These are phyloP conservation scores for Smittia sp. DNA, from an alignment of 2,888 invertebrate genomes.

Conservation along the genomic window DNA sequence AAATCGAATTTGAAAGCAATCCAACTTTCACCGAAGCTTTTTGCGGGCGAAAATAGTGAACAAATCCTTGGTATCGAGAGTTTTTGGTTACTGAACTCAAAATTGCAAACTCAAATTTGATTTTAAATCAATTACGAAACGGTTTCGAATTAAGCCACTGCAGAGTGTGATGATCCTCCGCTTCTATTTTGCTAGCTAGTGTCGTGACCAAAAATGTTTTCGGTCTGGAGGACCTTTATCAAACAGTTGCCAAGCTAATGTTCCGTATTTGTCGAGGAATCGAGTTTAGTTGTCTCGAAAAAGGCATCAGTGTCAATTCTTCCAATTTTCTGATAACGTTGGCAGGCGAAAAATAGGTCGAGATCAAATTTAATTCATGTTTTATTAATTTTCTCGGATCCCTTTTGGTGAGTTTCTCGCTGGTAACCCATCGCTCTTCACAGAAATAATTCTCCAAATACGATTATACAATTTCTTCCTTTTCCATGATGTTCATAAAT, in stretches of 20 bases:
- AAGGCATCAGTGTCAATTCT: too few species aligned
- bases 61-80: conserved; percentile 1
- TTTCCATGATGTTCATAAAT: conserved; percentile 36
- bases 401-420: neutral
- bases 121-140: conserved; percentile 29
- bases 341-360: neutral
- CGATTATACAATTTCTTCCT: conserved; percentile 35
- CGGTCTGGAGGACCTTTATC: too few species aligned
- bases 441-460: conserved; percentile 13
- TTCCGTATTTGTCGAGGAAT: too few species aligned
- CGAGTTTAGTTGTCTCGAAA: too few species aligned
- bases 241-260: too few species aligned
- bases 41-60: conserved; percentile 22
- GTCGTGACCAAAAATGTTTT: too few species aligned
- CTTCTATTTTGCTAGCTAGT: neutral
- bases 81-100: neutral
- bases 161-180: neutral
- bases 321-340: too few species aligned
- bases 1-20: conserved; percentile 25
- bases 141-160: neutral
- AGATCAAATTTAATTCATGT: neutral
- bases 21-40: conserved; percentile 27
- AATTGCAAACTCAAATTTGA: conserved; percentile 29
- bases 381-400: neutral
- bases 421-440: neutral